phyloP scores from a whole-genome alignment of 1,140 invertebrate genomes.

The Hypsibius dujardini region DNA sequence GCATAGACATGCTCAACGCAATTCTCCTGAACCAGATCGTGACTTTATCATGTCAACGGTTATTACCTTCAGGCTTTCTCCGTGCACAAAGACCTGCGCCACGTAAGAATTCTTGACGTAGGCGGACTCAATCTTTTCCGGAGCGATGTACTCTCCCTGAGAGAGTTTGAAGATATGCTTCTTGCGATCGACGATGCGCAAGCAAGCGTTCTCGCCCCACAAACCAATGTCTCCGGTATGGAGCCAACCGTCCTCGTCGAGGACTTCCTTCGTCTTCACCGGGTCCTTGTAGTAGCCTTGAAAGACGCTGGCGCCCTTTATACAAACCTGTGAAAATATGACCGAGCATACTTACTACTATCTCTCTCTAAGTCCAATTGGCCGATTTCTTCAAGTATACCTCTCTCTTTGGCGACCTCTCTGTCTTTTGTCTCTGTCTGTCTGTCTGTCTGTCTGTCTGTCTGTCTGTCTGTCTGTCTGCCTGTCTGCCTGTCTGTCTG shows the following conservation, averaged over 20 bases:
- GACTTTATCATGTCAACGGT: neutral
- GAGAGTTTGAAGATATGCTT: slow-evolving; percentile 94
- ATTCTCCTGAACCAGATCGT: too few relatives aligned
- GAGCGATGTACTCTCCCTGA: slow-evolving; percentile 95
- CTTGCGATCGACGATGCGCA: slow-evolving; percentile 87
- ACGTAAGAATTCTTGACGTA: slow-evolving; percentile 79
- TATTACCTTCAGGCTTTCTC: slow-evolving; percentile 76
- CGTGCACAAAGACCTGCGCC: slow-evolving; percentile 88
- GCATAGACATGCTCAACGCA: too few relatives aligned
- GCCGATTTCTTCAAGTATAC: too few relatives aligned
- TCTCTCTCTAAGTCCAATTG: neutral
- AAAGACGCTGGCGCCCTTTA: slow-evolving; percentile 63
- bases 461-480: too few relatives aligned
- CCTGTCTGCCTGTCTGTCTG: too few relatives aligned
- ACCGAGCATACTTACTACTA: neutral
- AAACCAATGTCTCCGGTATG: slow-evolving; percentile 85
- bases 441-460: too few relatives aligned
- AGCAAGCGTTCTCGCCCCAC: slow-evolving; percentile 74
- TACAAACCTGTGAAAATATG: slow-evolving; percentile 40
- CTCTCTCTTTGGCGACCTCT: too few relatives aligned
- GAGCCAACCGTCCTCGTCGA: slow-evolving; percentile 81
- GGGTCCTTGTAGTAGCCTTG: slow-evolving; percentile 72
- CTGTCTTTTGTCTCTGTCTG: too few relatives aligned
- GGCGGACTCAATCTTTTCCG: slow-evolving; percentile 96
- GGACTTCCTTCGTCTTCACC: slow-evolving; percentile 62